A percentile compares a stretch with the other conserved stretches of the same genome.
Conservation (phyloP, 2,113 vertebrate genomes). For the Syngnathoides biaculeatus region DNA sequence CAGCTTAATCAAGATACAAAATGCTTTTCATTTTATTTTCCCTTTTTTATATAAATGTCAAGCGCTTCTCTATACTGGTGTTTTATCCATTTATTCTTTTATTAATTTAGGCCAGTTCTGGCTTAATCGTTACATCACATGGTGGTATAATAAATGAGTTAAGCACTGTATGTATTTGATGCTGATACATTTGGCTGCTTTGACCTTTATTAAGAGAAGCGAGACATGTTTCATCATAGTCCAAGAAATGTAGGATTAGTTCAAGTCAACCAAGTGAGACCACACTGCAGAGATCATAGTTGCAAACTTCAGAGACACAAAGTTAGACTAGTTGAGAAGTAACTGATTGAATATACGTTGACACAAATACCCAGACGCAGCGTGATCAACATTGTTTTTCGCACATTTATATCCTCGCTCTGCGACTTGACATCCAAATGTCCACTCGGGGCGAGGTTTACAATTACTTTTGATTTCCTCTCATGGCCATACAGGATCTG, state of each 20-base stretch:
- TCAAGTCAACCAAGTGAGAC: neutral
- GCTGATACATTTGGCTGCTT: neutral
- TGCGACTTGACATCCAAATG: conserved; percentile 40
- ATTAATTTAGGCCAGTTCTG: too few species aligned
- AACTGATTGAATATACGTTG: conserved; percentile 57
- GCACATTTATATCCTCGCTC: conserved; percentile 34
- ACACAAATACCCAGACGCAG: conserved; percentile 52
- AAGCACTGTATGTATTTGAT: neutral
- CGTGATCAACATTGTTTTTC: conserved; percentile 49
- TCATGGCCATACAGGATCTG: conserved; percentile 32
- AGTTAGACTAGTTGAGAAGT: conserved; percentile 38
- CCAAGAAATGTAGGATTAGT: neutral
- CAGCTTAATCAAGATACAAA: neutral
- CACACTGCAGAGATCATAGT: neutral
- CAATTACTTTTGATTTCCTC: conserved; percentile 37
- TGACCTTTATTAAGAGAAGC: neutral
- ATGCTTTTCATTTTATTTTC: too few species aligned
- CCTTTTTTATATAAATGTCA: neutral
- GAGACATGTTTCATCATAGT: neutral
- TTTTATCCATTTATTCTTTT: neutral
- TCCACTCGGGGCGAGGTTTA: conserved; percentile 27
- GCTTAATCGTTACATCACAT: too few species aligned
- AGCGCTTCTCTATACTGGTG: neutral
- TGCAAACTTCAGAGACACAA: neutral
- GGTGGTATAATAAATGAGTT: neutral